Evolutionary conservation across 2,888 invertebrate species (phyloP).

Genomic region (Lysandra coridon): DNA sequence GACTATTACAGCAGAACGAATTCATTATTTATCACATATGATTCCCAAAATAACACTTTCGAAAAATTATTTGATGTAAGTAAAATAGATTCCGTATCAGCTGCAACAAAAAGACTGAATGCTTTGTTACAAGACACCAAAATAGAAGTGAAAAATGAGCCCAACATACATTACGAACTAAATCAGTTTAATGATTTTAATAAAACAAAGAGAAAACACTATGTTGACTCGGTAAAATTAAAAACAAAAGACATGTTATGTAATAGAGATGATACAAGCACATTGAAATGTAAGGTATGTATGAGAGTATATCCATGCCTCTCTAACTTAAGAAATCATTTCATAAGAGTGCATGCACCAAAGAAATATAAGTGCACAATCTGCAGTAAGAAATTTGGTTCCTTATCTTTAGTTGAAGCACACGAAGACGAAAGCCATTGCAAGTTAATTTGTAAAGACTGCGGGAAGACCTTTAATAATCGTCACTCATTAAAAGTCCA

Average conservation of each 20-base stretch:
- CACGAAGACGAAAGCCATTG: conserved; percentile 56
- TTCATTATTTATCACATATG: conserved; percentile 54
- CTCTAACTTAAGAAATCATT: conserved; percentile 56
- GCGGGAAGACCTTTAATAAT: conserved; percentile 59
- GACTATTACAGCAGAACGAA: conserved; percentile 44
- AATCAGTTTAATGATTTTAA: conserved; percentile 26
- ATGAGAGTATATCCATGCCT: conserved; percentile 50
- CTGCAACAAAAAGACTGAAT: conserved; percentile 49
- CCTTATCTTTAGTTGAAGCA: conserved; percentile 47
- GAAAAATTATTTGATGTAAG: conserved; percentile 53
- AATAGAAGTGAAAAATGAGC: conserved; percentile 39
- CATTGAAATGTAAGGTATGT: conserved; percentile 56
- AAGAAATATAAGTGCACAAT: conserved; percentile 54
- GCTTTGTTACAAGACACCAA: conserved; percentile 32
- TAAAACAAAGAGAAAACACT: conserved; percentile 39
- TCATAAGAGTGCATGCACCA: conserved; percentile 56
- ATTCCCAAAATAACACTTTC: conserved; percentile 48
- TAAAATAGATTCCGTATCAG: conserved; percentile 39
- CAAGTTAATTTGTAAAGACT: conserved; percentile 55
- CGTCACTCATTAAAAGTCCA: conserved; percentile 58
- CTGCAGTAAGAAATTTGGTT: conserved; percentile 54
- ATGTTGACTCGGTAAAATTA: conserved; percentile 41
- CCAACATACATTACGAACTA: conserved; percentile 37
- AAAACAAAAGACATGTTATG: conserved; percentile 52
- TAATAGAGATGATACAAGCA: conserved; percentile 46